Evolutionary conservation across 1,140 invertebrate species (phyloP), one percentile per base, ranked within the genome.

Genomic region (Anoplolepis gracilipes): DNA sequence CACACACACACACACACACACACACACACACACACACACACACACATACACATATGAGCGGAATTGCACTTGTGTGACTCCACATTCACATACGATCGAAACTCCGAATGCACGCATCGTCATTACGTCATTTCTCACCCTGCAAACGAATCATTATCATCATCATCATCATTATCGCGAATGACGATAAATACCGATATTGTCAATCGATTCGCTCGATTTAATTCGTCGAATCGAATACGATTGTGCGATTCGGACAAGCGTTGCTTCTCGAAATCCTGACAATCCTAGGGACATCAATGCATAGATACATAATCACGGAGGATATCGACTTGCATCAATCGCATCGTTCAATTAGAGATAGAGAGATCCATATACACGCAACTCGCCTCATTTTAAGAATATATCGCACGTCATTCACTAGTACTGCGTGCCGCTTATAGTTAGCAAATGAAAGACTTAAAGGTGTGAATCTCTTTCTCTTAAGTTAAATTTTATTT

Each of bases 241-340:
- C 42, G 53, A 81, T 81, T 53, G 77, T 70, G 65, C 78, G 49
- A 39, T 13, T 72, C 36, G 67, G 36, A 39, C 67, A 30, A 59
- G n/a, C 53, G 78, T 73, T 61, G 67, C 67, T 67, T 82, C 67
- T 42, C 67, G 53, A 72, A 82, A 82, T 59, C 67, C 36, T 72
- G 78, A 82, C 78, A 73, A 82, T 73, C 78, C 78, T 82, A 69
- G 67, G 46, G 78, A 59, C 78, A 73, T 73, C 53, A 72, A 72
- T 81, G 59, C 65, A 67, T 22, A 25, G 67, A 59, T 65, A 59
- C 33, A 36, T 36, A n/a, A 61, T 82, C 78, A 73, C 78, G 78
- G 78, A 82, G 78, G 55, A 79, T 28, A 64, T 79, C 62, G 61
- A 57, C 67, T 82, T 28, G 78, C 67, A 82, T 73, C 67, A 42